Evolutionary conservation across 2,113 vertebrate species (phyloP), one percentile per base, ranked within the genome.

Genomic region (Sterna hirundo): DNA sequence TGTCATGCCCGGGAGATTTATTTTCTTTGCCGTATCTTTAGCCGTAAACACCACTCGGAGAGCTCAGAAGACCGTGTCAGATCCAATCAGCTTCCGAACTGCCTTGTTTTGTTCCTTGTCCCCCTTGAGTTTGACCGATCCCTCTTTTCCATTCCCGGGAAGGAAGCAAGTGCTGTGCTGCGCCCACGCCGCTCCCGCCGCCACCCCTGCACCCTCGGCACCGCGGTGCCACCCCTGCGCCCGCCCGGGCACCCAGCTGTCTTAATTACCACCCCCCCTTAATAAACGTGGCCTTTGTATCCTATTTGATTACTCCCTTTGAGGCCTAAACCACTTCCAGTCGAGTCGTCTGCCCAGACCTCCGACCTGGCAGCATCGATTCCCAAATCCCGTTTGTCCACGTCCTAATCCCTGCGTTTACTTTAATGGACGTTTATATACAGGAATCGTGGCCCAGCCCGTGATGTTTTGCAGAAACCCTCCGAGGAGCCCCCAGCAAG

Each of bases 1-100:
- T 96, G 88, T 91, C 54, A 44, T 7, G 49, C 68, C 92, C 21
- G 12, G 64, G 64, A 97, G 95, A 97, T 98, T 98, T 98, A 97
- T 98, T 98, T 98, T 97, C 96, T 96, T 97, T 98, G 93, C 97
- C 93, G 7, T 95, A 96, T 96, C 94, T 96, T 96, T 79, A 82
- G 95, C 98, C 86, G 84, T 97, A 97, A 98, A 96, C n/a, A 84
- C 88, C 92, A 78, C 97, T 97, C 61, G 29, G 86, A 89, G 93
- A 95, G 97, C 97, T 93, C 97, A 90, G 97, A 96, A 94, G 79
- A 91, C 95, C 93, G 4, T 86, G 97, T 97, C 97, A 97, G 97
- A 91, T 91, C 7, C 40, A 86, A 94, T 96, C 97, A 93, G 88
- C 57, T 96, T 83, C 94, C 98, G 96, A 98, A 98, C 93, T 70